These are phyloP conservation scores for Zootermopsis nevadensis DNA, from an alignment of 2,888 invertebrate species.

Conservation along the genomic window DNA sequence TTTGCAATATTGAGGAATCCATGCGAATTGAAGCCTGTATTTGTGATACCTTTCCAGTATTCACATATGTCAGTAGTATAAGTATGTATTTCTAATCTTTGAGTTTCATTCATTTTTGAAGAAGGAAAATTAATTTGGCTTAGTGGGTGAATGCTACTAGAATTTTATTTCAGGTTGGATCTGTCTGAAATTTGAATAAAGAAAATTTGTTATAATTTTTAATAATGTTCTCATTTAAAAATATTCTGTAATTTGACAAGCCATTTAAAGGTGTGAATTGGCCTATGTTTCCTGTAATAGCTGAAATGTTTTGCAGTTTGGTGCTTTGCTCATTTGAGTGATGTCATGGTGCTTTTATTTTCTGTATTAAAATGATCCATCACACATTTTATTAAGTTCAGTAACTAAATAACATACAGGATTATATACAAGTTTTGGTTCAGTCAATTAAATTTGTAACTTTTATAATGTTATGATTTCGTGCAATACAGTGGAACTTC, in stretches of 20 bases:
- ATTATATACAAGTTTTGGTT: no score
- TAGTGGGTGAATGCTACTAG: not conserved
- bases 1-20: slow-evolving; percentile 1
- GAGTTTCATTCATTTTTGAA: not conserved
- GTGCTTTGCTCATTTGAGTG: not conserved
- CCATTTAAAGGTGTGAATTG: not conserved
- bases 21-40: not conserved
- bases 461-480: no score
- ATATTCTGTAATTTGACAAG: not conserved
- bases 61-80: slow-evolving; percentile 4
- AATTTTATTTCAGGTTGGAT: slow-evolving; percentile 17
- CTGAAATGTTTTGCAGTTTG: not conserved
- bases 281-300: not conserved
- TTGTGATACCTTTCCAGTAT: slow-evolving; percentile 36
- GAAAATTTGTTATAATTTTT: no score
- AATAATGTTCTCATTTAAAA: no score
- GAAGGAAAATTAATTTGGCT: not conserved
- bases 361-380: not conserved
- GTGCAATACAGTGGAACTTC: no score
- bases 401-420: no score
- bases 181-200: no score
- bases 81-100: not conserved
- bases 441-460: no score
- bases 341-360: slow-evolving; percentile 6
- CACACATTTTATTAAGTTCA: not conserved